These are phyloP conservation scores for Dinoponera quadriceps DNA, from an alignment of 1,140 invertebrate genomes.

Conservation along the genomic window DNA sequence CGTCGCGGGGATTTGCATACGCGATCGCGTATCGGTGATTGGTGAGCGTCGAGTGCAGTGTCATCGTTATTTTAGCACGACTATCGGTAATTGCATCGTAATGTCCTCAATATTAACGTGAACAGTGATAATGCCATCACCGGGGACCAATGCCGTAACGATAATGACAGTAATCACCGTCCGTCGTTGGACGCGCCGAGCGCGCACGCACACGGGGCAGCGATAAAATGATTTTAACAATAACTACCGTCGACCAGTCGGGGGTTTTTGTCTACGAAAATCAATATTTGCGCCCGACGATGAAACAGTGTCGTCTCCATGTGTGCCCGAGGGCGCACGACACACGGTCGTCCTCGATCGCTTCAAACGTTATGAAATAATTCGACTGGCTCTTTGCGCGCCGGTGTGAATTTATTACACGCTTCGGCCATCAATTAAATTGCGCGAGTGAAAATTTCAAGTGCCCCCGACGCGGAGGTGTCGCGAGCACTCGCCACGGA, in stretches of 20 bases:
- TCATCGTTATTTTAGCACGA: conserved; percentile 67
- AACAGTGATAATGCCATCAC: conserved; percentile 64
- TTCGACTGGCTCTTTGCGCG: conserved; percentile 10
- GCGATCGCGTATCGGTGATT: conserved; percentile 39
- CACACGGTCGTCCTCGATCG: conserved; percentile 1
- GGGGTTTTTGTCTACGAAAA: conserved; percentile 64
- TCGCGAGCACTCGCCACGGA: not conserved
- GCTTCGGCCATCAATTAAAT: conserved; percentile 18
- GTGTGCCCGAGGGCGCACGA: too few species aligned
- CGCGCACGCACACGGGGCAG: too few species aligned
- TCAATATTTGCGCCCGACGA: conserved; percentile 63
- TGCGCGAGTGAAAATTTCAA: conserved; percentile 20
- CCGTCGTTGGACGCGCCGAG: conserved; percentile 6
- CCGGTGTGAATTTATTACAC: conserved; percentile 28
- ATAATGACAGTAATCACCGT: conserved; percentile 68
- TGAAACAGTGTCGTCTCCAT: not conserved
- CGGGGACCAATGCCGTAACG: conserved; percentile 53
- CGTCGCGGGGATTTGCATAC: conserved; percentile 42
- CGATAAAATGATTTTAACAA: conserved; percentile 66
- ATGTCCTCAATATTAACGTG: conserved; percentile 70
- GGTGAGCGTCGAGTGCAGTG: conserved; percentile 41
- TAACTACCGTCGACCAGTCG: conserved; percentile 28
- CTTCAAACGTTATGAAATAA: conserved; percentile 48
- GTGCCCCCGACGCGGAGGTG: not conserved
- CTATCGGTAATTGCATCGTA: conserved; percentile 65